A percentile compares a stretch with the other conserved stretches of the same genome.
Conservation (phyloP, 2,888 invertebrate genomes). For the Acrobasis consociella region DNA sequence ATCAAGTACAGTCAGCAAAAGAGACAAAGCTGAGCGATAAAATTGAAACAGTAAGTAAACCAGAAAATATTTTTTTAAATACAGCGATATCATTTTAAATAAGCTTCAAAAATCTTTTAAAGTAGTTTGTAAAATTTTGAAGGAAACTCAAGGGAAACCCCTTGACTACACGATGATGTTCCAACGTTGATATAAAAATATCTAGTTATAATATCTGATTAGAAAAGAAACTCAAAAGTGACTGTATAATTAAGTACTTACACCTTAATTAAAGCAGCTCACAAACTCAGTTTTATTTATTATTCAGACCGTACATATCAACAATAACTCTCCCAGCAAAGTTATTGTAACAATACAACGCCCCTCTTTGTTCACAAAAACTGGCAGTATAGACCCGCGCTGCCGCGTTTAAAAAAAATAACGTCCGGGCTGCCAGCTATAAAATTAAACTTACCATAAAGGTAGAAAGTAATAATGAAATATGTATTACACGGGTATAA, state of each 20-base stretch:
- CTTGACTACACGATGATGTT: too few relatives aligned
- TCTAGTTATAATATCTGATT: too few relatives aligned
- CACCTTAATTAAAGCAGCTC: too few relatives aligned
- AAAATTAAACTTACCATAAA: constrained; percentile 78
- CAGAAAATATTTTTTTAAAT: background rate
- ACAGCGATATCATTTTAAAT: too few relatives aligned
- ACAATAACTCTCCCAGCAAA: constrained; percentile 55
- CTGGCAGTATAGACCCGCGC: constrained; percentile 57
- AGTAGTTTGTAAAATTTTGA: too few relatives aligned
- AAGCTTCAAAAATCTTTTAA: too few relatives aligned
- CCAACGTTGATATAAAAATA: too few relatives aligned
- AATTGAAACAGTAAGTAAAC: constrained; percentile 14
- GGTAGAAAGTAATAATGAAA: constrained; percentile 80
- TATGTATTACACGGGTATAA: constrained; percentile 82
- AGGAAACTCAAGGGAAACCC: too few relatives aligned
- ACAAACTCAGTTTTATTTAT: constrained; percentile 14
- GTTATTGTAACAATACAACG: constrained; percentile 80
- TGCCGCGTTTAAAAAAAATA: constrained; percentile 57
- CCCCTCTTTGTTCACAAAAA: constrained; percentile 68
- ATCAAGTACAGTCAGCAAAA: constrained; percentile 49
- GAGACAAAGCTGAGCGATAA: constrained; percentile 25
- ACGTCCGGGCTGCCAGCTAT: constrained; percentile 66
- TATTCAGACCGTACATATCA: constrained; percentile 49
- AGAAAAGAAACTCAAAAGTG: too few relatives aligned
- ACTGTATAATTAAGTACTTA: too few relatives aligned